These are phyloP conservation scores for Pollenia amentaria DNA, from an alignment of 2,888 invertebrate genomes.

Conservation along the genomic window DNA sequence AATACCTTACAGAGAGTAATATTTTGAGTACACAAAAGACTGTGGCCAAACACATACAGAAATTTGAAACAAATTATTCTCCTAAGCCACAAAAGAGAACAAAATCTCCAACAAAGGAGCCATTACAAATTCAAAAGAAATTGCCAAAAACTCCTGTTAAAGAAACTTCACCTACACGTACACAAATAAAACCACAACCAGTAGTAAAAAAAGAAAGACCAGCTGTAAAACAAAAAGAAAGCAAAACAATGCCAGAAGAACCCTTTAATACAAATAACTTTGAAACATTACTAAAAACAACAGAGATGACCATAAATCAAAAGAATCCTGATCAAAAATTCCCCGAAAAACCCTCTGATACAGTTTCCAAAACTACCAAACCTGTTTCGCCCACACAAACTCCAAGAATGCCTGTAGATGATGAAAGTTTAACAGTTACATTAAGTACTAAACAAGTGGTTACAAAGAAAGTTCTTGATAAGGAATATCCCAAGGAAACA, in stretches of 20 bases:
- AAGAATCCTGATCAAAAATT: not conserved
- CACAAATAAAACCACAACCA: conserved; percentile 6
- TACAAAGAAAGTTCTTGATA: not conserved
- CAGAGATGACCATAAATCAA: not conserved
- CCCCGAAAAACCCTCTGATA: not conserved
- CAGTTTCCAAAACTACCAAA: not conserved
- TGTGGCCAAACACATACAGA: conserved; percentile 52
- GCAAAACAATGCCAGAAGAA: not conserved
- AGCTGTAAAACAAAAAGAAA: not conserved
- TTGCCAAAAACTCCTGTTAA: not conserved
- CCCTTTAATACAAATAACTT: conserved; percentile 7
- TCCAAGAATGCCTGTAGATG: not conserved
- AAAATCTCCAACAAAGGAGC: conserved; percentile 6
- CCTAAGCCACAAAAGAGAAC: conserved; percentile 15
- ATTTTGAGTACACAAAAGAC: conserved; percentile 36
- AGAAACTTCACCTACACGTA: not conserved
- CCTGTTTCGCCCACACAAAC: conserved; percentile 30
- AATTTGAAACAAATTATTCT: conserved; percentile 48
- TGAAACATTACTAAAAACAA: not conserved
- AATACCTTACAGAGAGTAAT: conserved; percentile 13
- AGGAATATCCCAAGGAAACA: conserved; percentile 12
- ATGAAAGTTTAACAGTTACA: not conserved
- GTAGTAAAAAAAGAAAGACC: not conserved
- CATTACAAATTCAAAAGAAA: not conserved
- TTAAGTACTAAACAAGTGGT: not conserved